Base-by-base conservation (phyloP, 1,140 invertebrate species). In the Heliconius hermathena region DNA sequence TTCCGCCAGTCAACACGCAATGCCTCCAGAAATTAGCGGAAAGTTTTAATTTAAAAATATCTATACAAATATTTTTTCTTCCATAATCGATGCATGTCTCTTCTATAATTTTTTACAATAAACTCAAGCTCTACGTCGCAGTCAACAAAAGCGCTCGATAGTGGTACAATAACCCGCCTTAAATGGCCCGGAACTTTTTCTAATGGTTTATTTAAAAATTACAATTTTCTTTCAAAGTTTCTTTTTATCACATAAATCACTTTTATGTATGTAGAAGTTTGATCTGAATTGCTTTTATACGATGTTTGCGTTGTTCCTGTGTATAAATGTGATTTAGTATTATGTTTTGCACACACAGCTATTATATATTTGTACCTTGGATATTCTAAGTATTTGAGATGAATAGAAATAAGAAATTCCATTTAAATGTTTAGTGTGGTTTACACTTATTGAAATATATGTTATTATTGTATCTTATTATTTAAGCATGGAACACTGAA, bases 191-290 rank as follows among this genome's bases (percentile, higher is more conserved):
- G 91, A 94, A 94, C 93, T 94, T 94, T 93, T 93, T 93, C 84
- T 93, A 92, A 92, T 92, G 91, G 90, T 94, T 93, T 93, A 93
- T 94, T 94, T 94, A 93, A 94, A 93, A 94, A 93, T 93, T 81
- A 91, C 88, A 89, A 88, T 93, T 93, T 93, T 89, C 89, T 91
- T 93, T 93, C 87, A 85, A 90, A 91, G 84, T 90, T 90, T 92
- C 87, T 88, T 89, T 90, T 85, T 81, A 77, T 76, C 77, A 57
- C 75, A 92, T 94, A 94, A 94, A 94, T 93, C 90, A 88, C 70
- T 82, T 93, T 93, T 92, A 88, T 84, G 76, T 74, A 86, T 83
- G 80, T 85, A 73, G 87, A 89, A 91, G 93, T 86, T 90, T 89
- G 91, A 92, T 92, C 90, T 86, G 86, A 89, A 91, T 91, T 76